phyloP scores from a whole-genome alignment of 2,113 vertebrate species.

The Pao palembangensis region DNA sequence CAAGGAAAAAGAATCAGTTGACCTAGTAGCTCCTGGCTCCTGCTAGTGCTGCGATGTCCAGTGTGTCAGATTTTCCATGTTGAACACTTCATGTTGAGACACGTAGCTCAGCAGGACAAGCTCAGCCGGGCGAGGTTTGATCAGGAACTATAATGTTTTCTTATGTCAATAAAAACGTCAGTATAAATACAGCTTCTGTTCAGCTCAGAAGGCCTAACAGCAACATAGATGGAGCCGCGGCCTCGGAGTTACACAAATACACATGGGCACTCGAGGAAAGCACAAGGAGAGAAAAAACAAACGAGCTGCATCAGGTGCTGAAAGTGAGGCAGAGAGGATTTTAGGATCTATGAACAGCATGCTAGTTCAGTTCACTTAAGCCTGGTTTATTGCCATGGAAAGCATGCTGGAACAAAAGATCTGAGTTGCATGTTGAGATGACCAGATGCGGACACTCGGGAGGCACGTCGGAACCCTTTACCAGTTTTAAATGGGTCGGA shows the following conservation, averaged over 20 bases:
- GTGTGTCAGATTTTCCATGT: too few relatives aligned
- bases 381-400: neutral
- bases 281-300: conserved; percentile 1
- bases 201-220: neutral
- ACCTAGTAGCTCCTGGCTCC: too few relatives aligned
- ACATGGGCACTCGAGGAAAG: neutral
- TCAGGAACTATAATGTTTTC: too few relatives aligned
- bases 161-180: too few relatives aligned
- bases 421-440: neutral
- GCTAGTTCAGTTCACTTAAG: conserved; percentile 1
- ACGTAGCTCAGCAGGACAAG: too few relatives aligned
- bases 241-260: conserved; percentile 15
- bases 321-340: neutral
- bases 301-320: neutral
- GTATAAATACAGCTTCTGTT: too few relatives aligned
- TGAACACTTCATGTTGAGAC: too few relatives aligned
- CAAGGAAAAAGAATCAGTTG: too few relatives aligned
- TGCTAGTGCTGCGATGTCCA: too few relatives aligned
- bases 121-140: too few relatives aligned
- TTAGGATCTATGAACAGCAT: conserved; percentile 5
- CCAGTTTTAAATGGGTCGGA: neutral
- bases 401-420: neutral
- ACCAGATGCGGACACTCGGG: neutral
- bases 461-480: too few relatives aligned
- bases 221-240: conserved; percentile 16